phyloP scores from a whole-genome alignment of 2,888 invertebrate genomes.

The Trachelus tabidus region DNA sequence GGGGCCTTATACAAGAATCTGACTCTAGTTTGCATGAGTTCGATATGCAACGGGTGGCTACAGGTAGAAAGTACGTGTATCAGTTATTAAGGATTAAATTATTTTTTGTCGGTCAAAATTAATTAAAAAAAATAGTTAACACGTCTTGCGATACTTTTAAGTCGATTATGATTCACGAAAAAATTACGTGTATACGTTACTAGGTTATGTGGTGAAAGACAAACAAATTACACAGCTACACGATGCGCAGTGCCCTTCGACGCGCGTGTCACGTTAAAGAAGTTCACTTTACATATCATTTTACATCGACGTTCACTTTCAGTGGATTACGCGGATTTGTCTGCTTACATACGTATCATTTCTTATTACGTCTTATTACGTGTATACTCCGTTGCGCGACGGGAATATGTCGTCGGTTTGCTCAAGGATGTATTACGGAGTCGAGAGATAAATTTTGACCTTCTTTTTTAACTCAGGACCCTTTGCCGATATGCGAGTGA shows the following conservation, averaged over 20 bases:
- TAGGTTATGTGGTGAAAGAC: neutral
- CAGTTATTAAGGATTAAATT: neutral
- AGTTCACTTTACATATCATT: constrained; percentile 24
- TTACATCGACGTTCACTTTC: constrained; percentile 25
- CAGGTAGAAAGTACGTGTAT: neutral
- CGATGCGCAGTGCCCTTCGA: neutral
- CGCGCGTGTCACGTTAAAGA: neutral
- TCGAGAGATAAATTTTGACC: neutral
- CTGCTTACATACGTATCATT: neutral
- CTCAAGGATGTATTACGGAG: neutral
- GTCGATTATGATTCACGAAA: neutral
- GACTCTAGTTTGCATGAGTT: neutral
- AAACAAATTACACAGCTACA: neutral
- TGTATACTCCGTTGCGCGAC: neutral
- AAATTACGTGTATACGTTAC: neutral
- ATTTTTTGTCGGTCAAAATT: neutral
- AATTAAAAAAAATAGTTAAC: neutral
- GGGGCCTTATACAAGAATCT: constrained; percentile 1
- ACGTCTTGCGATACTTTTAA: neutral
- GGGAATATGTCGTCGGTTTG: neutral
- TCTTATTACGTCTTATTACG: neutral
- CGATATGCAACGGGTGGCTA: constrained; percentile 1
- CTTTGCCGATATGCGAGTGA: neutral
- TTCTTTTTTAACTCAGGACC: neutral
- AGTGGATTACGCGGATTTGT: constrained; percentile 16